phyloP scores from a whole-genome alignment of 2,113 vertebrate species.

The Pimephales promelas region DNA sequence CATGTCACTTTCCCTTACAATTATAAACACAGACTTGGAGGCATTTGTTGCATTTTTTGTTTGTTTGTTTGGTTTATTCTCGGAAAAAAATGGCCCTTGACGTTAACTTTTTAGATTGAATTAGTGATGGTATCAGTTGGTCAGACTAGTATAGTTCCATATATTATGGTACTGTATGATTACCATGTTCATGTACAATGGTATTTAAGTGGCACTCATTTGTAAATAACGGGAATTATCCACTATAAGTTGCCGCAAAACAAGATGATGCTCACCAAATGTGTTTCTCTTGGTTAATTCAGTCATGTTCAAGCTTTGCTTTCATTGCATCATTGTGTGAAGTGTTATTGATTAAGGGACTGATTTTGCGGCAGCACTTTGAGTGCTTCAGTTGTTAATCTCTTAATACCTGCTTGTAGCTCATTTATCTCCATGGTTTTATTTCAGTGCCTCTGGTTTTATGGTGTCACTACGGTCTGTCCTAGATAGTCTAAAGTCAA shows the following conservation, averaged over 20 bases:
- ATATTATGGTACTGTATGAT: neutral
- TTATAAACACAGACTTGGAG: neutral
- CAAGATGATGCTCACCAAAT: neutral
- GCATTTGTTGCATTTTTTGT: neutral
- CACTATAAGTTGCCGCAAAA: neutral
- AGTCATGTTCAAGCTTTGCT: neutral
- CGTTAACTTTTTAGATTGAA: neutral
- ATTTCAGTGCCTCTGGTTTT: conserved; percentile 12
- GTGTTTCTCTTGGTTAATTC: neutral
- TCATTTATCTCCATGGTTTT: conserved; percentile 30
- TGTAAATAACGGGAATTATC: neutral
- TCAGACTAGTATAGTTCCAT: neutral
- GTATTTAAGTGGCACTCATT: neutral
- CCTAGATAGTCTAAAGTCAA: neutral
- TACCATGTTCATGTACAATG: neutral
- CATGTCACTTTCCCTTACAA: too few relatives aligned
- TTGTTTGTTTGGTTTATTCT: neutral
- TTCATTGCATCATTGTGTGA: neutral
- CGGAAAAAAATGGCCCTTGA: too few relatives aligned
- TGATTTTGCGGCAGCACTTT: neutral
- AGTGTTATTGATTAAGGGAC: conserved; percentile 20
- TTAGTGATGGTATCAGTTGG: neutral
- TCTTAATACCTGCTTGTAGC: conserved; percentile 34
- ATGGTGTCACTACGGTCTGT: neutral
- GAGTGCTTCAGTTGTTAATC: conserved; percentile 28